Evolutionary conservation across 2,888 invertebrate species (phyloP), one percentile per base, ranked within the genome.

Genomic region (Blastobasis adustella): DNA sequence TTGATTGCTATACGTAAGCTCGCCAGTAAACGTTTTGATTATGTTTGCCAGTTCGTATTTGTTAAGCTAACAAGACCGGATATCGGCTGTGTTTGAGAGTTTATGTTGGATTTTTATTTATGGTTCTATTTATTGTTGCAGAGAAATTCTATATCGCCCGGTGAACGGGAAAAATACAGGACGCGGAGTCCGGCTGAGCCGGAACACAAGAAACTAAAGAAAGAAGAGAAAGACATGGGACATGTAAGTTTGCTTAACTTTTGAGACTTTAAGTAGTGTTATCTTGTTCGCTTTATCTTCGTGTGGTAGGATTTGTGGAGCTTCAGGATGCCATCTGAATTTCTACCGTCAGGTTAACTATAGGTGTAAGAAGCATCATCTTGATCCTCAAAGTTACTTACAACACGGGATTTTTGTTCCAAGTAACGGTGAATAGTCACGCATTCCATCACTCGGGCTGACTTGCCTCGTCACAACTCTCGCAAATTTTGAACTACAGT

Each of bases 61-160:
- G 67, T 61, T 62, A 66, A 71, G 67, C 73, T 65, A 74, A 77
- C 76, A 76, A 69, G 51, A 71, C 64, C 63, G 65, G 65, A 69
- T 76, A 67, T 65, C 69, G 66, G 60, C 37, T 49, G 49, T 49
- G 37, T 46, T 57, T 50, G 42, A 59, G 73, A 62, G 61, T 54
- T 63, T 61, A 55, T 49, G 54, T 52, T 58, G 54, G 61, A 49
- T 55, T 59, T 23, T 52, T 58, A 55, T 71, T 39, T 66, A 61
- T 65, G 62, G 64, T 65, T 57, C 62, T 60, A 67, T 65, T 66
- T 61, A 46, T 81, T 83, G 79, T 85, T 86, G 43, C 92, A 95
- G 95, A 91, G 94, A 79, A 95, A 93, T 88, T 95, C 95, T 67
- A 94, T 95, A 87, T 95, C 95, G 54, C 96, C 96, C 7, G 94